Percentiles rank a stretch among this genome's conserved stretches.
These are phyloP conservation scores for Jordanella pulchra DNA, from an alignment of 2,797 vertebrate genomes.

Conservation along the genomic window DNA sequence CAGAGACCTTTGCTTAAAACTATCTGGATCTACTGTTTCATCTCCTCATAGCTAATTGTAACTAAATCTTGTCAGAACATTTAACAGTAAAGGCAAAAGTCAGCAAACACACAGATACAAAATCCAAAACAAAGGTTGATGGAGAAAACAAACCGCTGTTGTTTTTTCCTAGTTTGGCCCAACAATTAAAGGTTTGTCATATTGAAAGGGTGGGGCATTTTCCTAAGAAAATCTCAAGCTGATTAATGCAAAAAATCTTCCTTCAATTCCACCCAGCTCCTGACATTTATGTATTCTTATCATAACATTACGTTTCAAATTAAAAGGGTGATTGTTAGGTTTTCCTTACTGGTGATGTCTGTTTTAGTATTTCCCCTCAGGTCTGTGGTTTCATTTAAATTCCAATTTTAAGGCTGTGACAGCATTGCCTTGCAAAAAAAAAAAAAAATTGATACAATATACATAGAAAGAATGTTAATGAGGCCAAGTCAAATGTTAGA, in stretches of 20 bases:
- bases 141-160: conserved; percentile 13
- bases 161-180: conserved; percentile 19
- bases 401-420: conserved; percentile 17
- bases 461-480: background rate
- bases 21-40: conserved; percentile 46
- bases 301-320: conserved; percentile 27
- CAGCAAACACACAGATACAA: conserved; percentile 24
- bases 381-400: conserved; percentile 19
- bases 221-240: conserved; percentile 34
- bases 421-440: too few species aligned
- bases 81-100: conserved; percentile 22
- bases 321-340: background rate
- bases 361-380: background rate
- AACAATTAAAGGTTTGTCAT: conserved; percentile 24
- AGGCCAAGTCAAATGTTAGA: conserved; percentile 5
- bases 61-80: conserved; percentile 28
- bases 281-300: conserved; percentile 40
- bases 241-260: conserved; percentile 40
- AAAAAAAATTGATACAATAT: background rate
- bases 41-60: conserved; percentile 15
- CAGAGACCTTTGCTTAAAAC: conserved; percentile 31
- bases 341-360: background rate
- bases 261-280: conserved; percentile 34
- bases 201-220: conserved; percentile 32
- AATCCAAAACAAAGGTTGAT: background rate